Base-by-base conservation (phyloP, 2,113 vertebrate genomes). In the Albula glossodonta region DNA sequence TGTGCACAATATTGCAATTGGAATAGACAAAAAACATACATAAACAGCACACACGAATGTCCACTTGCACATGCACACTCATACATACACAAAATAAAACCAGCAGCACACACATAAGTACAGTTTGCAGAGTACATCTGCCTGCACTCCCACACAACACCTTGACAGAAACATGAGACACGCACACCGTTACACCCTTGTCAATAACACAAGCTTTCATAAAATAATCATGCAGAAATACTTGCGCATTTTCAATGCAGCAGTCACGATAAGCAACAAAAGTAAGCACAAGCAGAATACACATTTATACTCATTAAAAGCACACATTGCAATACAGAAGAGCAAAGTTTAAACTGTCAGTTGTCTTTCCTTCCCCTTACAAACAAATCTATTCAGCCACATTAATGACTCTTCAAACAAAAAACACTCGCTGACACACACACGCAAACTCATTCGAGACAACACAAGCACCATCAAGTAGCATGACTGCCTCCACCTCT, bases 381-480 rank as follows among this genome's bases (percentile, higher is more conserved):
- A 78, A 84, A 53, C 4, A 84, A 41, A 12, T 51, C 8, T 22
- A 51, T 78, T 77, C 15, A 48, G 13, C 51, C 66, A 80, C 11
- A 87, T 49, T 74, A 25, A 74, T 51, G 5, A 41, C 12, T 51
- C 13, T 48, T 70, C 22, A 77, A 49, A 56, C 49, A 70, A 19
- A 85, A 25, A 82, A 31, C 52, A 82, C 51, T 9, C 70, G 31
- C 74, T 79, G 81, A 63, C 85, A 63, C 83, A 70, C 84, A 89
- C 80, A 89, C 84, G 88, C 88, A 88, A 53, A 66, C 66, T 84
- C 80, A 81, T 74, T 89, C 82, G 74, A 70, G 85, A 74, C 84
- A 57, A 80, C 78, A 83, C 84, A 88, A 88, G 86, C 80, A 84
- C 83, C 89, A 84, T 22, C 84, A 74, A 82, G 86, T 82, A 82